Conservation (phyloP, 2,888 invertebrate genomes). For the Aleiodes alternator region DNA sequence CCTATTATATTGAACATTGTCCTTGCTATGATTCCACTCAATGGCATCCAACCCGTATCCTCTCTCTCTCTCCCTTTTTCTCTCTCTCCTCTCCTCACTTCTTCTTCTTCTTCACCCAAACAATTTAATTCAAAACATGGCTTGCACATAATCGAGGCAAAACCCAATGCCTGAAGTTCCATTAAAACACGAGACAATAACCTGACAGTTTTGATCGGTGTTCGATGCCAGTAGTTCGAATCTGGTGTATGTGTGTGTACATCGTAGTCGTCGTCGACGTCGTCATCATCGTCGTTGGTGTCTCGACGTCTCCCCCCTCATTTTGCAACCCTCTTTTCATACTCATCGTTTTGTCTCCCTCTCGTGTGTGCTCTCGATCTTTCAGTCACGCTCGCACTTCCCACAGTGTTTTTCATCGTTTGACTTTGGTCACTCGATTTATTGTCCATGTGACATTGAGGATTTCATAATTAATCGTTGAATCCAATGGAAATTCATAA, state of each 20-base stretch:
- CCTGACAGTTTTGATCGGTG: conserved; percentile 73
- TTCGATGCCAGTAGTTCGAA: conserved; percentile 54
- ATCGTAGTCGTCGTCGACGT: conserved; percentile 32
- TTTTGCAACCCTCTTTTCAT: conserved; percentile 29
- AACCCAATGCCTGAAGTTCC: conserved; percentile 65
- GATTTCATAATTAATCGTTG: conserved; percentile 32
- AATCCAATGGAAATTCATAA: background rate
- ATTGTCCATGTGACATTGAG: conserved; percentile 28
- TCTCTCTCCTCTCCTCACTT: background rate
- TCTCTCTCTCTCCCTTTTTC: too few relatives aligned
- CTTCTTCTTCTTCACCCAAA: conserved; percentile 15
- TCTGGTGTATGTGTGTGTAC: conserved; percentile 38
- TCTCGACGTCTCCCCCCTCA: conserved; percentile 33
- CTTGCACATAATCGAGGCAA: conserved; percentile 25
- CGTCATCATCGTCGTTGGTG: conserved; percentile 33
- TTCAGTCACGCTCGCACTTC: conserved; percentile 30
- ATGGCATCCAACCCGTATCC: conserved; percentile 14
- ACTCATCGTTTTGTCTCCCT: conserved; percentile 20
- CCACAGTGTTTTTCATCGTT: conserved; percentile 34
- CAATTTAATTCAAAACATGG: conserved; percentile 36
- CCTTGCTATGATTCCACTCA: conserved; percentile 24
- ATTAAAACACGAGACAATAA: conserved; percentile 74
- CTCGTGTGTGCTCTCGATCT: conserved; percentile 27
- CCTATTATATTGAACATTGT: conserved; percentile 2
- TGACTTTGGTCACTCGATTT: conserved; percentile 34